phyloP scores from a whole-genome alignment of 2,797 vertebrate genomes.

The Hozukius guyotensis region DNA sequence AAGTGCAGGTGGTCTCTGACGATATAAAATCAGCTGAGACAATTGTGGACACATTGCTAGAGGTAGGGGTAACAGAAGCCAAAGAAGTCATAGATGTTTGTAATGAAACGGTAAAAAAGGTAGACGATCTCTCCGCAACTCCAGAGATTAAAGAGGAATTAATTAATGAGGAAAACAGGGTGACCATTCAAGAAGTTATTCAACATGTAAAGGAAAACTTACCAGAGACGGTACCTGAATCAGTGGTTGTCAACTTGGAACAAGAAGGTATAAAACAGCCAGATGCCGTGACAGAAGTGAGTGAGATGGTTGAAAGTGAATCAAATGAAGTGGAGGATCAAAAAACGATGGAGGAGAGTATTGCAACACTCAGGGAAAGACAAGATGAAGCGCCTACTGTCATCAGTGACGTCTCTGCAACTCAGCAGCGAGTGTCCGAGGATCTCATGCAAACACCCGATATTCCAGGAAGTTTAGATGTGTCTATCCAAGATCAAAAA shows the following conservation, averaged over 20 bases:
- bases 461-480: conserved; percentile 16
- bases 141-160: conserved; percentile 35
- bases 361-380: conserved; percentile 11
- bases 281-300: background rate
- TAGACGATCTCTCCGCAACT: conserved; percentile 25
- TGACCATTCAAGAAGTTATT: conserved; percentile 66
- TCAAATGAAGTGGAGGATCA: conserved; percentile 27
- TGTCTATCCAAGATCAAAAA: background rate
- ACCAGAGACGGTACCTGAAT: conserved; percentile 37
- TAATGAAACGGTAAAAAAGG: conserved; percentile 8
- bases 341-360: conserved; percentile 28
- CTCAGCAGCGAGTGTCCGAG: conserved; percentile 12
- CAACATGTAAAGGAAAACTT: conserved; percentile 66
- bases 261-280: conserved; percentile 13
- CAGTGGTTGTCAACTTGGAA: background rate
- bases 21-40: conserved; percentile 44
- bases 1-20: conserved; percentile 42
- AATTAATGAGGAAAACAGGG: background rate
- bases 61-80: conserved; percentile 41
- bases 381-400: background rate
- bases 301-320: conserved; percentile 11
- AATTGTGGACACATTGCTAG: conserved; percentile 22
- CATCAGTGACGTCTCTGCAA: background rate
- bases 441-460: background rate
- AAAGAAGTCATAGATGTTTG: conserved; percentile 51